phyloP scores from a whole-genome alignment of 1,140 invertebrate species.

The Drosophila sulfurigaster region DNA sequence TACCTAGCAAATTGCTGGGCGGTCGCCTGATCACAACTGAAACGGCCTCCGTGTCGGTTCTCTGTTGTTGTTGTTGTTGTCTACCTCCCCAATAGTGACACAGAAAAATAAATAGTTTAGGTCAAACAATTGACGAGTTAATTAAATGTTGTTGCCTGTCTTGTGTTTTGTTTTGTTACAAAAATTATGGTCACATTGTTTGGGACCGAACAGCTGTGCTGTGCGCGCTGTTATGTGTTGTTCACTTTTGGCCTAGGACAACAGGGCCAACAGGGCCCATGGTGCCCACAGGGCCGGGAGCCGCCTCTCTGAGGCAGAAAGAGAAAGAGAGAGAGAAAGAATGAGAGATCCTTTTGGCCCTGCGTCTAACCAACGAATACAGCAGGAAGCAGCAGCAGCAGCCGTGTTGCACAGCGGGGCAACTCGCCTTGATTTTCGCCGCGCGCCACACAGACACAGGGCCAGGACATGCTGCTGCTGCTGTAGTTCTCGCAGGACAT shows the following conservation, averaged over 20 bases:
- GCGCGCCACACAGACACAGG: constrained; percentile 59
- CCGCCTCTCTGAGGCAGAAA: background rate
- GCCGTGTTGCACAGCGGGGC: constrained; percentile 71
- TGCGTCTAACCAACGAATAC: constrained; percentile 60
- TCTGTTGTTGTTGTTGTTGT: too few relatives aligned
- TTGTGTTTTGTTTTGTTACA: constrained; percentile 51
- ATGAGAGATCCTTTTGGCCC: constrained; percentile 3
- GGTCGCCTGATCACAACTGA: constrained; percentile 15
- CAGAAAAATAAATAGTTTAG: too few relatives aligned
- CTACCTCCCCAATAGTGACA: too few relatives aligned
- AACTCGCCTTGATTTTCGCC: constrained; percentile 76
- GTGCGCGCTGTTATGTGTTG: too few relatives aligned
- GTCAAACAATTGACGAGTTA: constrained; percentile 73
- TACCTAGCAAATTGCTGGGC: constrained; percentile 1
- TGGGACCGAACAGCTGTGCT: constrained; percentile 58
- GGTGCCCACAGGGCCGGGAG: constrained; percentile 10
- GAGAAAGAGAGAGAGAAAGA: too few relatives aligned
- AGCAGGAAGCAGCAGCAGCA: constrained; percentile 76
- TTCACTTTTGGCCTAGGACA: background rate
- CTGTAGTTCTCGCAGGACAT: constrained; percentile 28
- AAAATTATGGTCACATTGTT: constrained; percentile 77
- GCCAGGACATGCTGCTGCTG: constrained; percentile 3
- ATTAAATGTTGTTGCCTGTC: constrained; percentile 63
- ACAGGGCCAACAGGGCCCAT: background rate
- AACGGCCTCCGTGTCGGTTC: background rate